Conservation (phyloP, 2,797 vertebrate species). For the Pipistrellus kuhlii region DNA sequence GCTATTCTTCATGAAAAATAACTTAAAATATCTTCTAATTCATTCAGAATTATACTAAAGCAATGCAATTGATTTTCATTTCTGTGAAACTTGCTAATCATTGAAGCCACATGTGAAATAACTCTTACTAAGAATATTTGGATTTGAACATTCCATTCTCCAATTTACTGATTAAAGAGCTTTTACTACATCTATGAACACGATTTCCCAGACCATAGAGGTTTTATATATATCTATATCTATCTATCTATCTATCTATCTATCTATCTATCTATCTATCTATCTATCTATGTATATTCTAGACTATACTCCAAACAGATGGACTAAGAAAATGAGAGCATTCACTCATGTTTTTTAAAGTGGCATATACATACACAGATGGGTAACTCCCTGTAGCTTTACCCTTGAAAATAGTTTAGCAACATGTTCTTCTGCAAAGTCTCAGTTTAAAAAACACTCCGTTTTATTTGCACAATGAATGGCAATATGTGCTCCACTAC, state of each 20-base stretch:
- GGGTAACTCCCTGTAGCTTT: not conserved
- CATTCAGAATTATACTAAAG: not conserved
- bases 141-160: not conserved
- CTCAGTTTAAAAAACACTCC: not conserved
- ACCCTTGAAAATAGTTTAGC: not conserved
- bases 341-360: not conserved
- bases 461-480: not conserved
- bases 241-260: no score
- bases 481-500: not conserved
- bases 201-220: not conserved
- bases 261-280: no score
- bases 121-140: not conserved
- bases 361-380: not conserved
- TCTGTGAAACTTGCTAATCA: not conserved
- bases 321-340: conserved; percentile 34
- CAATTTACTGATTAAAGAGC: not conserved
- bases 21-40: conserved; percentile 10
- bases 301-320: conserved; percentile 5
- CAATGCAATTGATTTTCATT: not conserved
- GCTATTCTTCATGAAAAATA: conserved; percentile 3
- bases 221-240: no score
- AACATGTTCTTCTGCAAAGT: not conserved
- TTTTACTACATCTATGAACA: not conserved
- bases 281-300: not conserved
- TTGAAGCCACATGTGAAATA: not conserved